Evolutionary conservation across 2,888 invertebrate species (phyloP).

Genomic region (Cerastoderma edule): DNA sequence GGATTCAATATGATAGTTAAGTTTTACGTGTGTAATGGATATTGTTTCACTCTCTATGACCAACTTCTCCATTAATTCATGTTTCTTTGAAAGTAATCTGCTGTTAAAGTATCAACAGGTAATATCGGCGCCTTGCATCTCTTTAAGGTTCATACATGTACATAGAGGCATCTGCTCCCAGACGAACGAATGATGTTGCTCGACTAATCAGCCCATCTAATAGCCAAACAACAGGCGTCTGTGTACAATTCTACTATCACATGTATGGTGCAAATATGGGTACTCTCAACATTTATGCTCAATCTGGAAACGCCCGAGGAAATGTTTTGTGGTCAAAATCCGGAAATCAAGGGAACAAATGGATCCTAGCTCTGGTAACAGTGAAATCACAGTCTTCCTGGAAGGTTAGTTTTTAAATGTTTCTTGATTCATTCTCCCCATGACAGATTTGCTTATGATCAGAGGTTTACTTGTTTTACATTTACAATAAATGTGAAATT

Average conservation of each 20-base stretch:
- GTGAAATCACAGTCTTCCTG: conserved; percentile 64
- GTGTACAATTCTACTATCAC: conserved; percentile 74
- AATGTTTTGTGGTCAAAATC: conserved; percentile 47
- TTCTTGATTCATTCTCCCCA: no score
- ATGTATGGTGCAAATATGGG: conserved; percentile 72
- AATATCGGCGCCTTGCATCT: neutral
- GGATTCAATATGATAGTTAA: no score
- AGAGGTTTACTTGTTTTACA: no score
- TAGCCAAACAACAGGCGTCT: conserved; percentile 56
- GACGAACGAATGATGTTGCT: conserved; percentile 62
- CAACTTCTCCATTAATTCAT: no score
- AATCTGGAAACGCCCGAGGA: conserved; percentile 52
- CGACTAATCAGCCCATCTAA: conserved; percentile 53
- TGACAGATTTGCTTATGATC: no score
- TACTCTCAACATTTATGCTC: conserved; percentile 65
- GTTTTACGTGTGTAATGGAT: no score
- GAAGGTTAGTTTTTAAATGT: conserved; percentile 66
- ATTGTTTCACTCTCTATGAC: no score
- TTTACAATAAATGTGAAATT: no score
- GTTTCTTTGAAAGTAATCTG: no score
- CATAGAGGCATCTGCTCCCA: conserved; percentile 66
- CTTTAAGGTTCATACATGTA: conserved; percentile 71
- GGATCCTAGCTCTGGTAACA: conserved; percentile 68
- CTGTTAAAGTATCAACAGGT: no score
- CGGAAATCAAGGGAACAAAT: conserved; percentile 71